These are phyloP conservation scores for Damaliscus lunatus DNA, from an alignment of 2,113 vertebrate species.

Conservation along the genomic window DNA sequence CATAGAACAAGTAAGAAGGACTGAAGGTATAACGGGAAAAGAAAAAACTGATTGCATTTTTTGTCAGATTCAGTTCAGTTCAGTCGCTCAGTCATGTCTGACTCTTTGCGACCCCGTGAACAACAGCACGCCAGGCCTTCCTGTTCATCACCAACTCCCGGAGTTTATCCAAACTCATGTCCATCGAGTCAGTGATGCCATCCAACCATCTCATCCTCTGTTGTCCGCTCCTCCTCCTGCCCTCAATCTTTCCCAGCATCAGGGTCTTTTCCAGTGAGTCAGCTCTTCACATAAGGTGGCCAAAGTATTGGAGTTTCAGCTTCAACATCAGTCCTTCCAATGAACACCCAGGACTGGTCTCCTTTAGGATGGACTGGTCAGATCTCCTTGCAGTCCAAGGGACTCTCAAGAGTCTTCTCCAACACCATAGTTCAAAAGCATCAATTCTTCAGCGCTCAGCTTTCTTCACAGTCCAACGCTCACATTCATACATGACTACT, in stretches of 20 bases:
- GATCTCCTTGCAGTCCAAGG: not conserved
- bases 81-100: not conserved
- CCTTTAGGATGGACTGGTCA: not conserved
- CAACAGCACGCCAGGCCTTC: not conserved
- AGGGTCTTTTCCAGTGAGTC: not conserved
- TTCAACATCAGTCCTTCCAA: not conserved
- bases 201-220: not conserved
- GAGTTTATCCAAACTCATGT: not conserved
- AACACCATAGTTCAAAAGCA: not conserved
- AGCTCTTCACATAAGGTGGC: rapidly evolving
- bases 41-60: not conserved
- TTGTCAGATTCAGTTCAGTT: not conserved
- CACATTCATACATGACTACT: not conserved
- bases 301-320: not conserved
- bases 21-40: not conserved
- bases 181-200: not conserved
- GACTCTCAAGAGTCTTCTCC: not conserved
- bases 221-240: not conserved
- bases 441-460: not conserved
- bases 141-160: not conserved
- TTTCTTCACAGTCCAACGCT: not conserved
- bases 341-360: not conserved
- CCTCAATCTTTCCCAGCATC: not conserved
- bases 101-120: not conserved
- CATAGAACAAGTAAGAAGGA: not conserved